Evolutionary conservation across 2,888 invertebrate genomes (phyloP), one percentile per base, ranked within the genome.

Genomic region (Oscheius myriophilus): DNA sequence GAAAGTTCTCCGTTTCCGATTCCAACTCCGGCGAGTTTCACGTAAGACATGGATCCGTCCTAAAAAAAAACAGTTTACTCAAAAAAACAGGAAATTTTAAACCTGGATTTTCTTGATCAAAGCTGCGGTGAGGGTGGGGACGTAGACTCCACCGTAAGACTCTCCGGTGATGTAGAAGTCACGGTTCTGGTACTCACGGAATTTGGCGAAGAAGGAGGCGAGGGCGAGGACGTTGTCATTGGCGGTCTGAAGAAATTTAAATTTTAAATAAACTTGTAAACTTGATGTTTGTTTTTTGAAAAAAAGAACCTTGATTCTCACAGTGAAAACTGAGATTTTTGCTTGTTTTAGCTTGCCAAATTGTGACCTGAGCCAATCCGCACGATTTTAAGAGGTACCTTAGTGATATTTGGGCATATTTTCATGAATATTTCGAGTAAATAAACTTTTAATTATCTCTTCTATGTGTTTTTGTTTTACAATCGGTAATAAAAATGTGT

Each of bases 191-290:
- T 86, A 88, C 70, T 89, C 87, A n/a, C 88, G 88, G 79, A 87
- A 89, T 68, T 87, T 87, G 33, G 66, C 69, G 78, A 89, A 88
- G 84, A 89, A 89, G 70, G 86, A 76, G 63, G 87, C 83, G 18
- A 89, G 55, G 11, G 89, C 89, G 7, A 84, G 73, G 65, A 87
- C 86, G 71, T 88, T 89, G 72, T 88, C 87, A n/a, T 73, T 53
- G n/a, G 89, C 86, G 21, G 87, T 87, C 87, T 88, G 78, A 74
- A n/a, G n/a, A 77, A 45, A 4, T 39, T 39, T 53, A 18, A 25
- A 9, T 52, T 7, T 16, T 51, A 18, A n/a, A 16, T n/a, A n/a
- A n/a, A n/a, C n/a, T n/a, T n/a, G n/a, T n/a, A n/a, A 63, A 54
- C 4, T 21, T 46, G 11, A 26, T 39, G n/a, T 33, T 42, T 12